Percentiles rank a stretch among this genome's conserved stretches.
Conservation (phyloP, 2,797 vertebrate species). For the Coracias cyanogaster region DNA sequence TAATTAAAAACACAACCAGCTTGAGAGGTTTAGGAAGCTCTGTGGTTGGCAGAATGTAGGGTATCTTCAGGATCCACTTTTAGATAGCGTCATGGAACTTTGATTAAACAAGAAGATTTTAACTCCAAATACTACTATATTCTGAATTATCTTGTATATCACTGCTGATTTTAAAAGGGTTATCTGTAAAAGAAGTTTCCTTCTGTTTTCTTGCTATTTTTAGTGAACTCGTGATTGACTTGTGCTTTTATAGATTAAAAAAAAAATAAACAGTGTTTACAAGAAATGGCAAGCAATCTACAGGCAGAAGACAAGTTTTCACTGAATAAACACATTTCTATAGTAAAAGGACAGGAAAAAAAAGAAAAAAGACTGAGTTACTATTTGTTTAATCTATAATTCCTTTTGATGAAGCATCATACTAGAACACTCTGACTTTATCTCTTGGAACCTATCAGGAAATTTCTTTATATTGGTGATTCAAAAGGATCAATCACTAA, state of each 20-base stretch:
- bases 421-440: neutral
- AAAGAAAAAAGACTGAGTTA: neutral
- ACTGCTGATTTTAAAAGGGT: neutral
- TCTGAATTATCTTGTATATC: neutral
- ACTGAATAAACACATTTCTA: neutral
- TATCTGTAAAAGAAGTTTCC: neutral
- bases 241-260: neutral
- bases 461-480: neutral
- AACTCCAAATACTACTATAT: neutral
- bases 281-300: neutral
- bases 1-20: neutral
- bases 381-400: slow-evolving; percentile 22
- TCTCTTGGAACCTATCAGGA: neutral
- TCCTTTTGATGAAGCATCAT: neutral
- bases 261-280: neutral
- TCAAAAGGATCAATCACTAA: neutral
- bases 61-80: neutral
- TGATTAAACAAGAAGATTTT: neutral
- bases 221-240: neutral
- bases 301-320: neutral
- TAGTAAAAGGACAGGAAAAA: neutral
- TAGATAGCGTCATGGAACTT: neutral
- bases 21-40: neutral
- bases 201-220: neutral
- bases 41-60: neutral